phyloP scores from a whole-genome alignment of 1,140 invertebrate genomes.

The Diachasmimorpha longicaudata region DNA sequence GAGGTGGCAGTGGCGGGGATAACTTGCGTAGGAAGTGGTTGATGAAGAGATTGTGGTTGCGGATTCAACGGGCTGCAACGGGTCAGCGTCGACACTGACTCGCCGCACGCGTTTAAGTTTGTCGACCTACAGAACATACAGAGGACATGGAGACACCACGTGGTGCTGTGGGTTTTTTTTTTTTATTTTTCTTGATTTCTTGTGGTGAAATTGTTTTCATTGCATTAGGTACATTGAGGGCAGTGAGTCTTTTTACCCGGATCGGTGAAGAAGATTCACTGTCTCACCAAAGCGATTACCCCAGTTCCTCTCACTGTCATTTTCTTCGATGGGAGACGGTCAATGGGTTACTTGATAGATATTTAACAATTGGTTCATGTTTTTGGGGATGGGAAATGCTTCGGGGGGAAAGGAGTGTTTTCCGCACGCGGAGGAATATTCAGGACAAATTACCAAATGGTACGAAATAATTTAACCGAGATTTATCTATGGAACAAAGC shows the following conservation, averaged over 20 bases:
- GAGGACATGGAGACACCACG: slow-evolving; percentile 57
- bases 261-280: slow-evolving; percentile 14
- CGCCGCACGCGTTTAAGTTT: slow-evolving; percentile 64
- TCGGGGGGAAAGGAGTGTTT: too few species aligned
- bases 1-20: slow-evolving; percentile 60
- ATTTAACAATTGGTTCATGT: neutral
- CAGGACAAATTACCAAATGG: too few species aligned
- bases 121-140: slow-evolving; percentile 64
- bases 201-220: neutral
- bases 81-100: slow-evolving; percentile 64
- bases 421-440: too few species aligned
- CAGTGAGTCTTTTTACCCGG: neutral
- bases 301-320: slow-evolving; percentile 28
- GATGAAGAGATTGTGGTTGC: slow-evolving; percentile 64
- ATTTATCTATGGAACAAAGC: too few species aligned
- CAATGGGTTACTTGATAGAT: neutral
- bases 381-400: too few species aligned
- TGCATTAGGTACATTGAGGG: neutral
- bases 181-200: slow-evolving; percentile 21
- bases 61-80: slow-evolving; percentile 64
- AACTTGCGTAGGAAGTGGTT: slow-evolving; percentile 64
- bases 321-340: neutral
- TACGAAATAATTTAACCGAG: too few species aligned
- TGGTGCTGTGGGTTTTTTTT: slow-evolving; percentile 37
- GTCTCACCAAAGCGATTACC: slow-evolving; percentile 27